Evolutionary conservation across 2,888 invertebrate genomes (phyloP).

Genomic region (Arctia plantaginis): DNA sequence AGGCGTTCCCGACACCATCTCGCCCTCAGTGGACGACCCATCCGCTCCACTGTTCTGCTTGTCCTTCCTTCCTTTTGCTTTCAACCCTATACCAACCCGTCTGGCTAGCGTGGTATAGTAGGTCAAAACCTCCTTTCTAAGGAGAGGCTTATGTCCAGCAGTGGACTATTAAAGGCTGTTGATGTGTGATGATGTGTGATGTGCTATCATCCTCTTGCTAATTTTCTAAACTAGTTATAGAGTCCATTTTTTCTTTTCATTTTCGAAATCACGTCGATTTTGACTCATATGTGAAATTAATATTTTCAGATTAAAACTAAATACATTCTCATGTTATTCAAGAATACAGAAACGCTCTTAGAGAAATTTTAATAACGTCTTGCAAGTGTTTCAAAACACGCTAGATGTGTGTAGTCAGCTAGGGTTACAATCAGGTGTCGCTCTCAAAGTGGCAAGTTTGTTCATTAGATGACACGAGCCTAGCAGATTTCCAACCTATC

Average conservation of each 20-base stretch:
- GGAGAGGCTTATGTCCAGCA: too few species aligned
- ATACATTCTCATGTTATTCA: background rate
- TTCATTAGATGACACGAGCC: constrained; percentile 32
- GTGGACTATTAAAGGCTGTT: too few species aligned
- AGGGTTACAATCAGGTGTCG: constrained; percentile 8
- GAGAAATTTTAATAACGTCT: background rate
- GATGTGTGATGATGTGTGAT: too few species aligned
- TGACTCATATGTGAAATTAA: background rate
- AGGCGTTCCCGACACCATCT: too few species aligned
- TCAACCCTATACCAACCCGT: too few species aligned
- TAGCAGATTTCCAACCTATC: constrained; percentile 9
- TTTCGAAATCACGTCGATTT: background rate
- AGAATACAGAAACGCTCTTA: background rate
- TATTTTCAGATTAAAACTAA: background rate
- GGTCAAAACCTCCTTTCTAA: too few species aligned
- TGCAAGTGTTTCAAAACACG: background rate
- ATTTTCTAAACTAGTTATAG: background rate
- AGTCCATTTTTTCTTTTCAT: background rate
- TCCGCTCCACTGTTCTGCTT: too few species aligned
- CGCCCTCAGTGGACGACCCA: too few species aligned
- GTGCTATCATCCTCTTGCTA: background rate
- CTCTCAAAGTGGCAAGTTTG: constrained; percentile 32
- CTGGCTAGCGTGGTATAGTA: too few species aligned
- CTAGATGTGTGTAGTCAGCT: background rate
- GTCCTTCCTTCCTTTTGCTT: too few species aligned